Conservation (phyloP, 1,140 invertebrate genomes). For the Chironomus striatipennis region DNA sequence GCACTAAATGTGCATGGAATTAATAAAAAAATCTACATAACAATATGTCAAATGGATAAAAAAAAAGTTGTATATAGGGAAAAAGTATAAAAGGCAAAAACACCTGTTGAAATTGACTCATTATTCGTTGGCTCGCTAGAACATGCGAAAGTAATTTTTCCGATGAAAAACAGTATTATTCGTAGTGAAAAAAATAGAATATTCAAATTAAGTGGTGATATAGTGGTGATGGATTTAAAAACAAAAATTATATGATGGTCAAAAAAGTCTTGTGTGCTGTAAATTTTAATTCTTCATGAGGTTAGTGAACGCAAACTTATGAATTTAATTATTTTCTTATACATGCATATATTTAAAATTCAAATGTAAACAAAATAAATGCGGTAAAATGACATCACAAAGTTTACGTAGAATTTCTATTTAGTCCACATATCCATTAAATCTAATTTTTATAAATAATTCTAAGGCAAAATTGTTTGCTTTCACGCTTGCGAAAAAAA, state of each 20-base stretch:
- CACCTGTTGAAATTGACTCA: slow-evolving; percentile 20
- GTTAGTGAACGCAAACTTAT: too few species aligned
- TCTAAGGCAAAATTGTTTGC: too few species aligned
- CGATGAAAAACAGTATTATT: neutral
- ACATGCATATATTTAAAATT: too few species aligned
- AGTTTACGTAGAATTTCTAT: too few species aligned
- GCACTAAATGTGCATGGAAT: slow-evolving; percentile 9
- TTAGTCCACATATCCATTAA: too few species aligned
- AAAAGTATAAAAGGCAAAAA: slow-evolving; percentile 19
- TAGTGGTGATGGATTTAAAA: neutral
- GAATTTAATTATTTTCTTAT: too few species aligned
- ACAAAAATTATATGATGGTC: neutral
- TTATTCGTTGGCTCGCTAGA: neutral
- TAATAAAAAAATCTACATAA: slow-evolving; percentile 18
- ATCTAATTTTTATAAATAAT: too few species aligned
- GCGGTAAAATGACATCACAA: too few species aligned
- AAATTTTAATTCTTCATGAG: too few species aligned
- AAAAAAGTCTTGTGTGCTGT: neutral
- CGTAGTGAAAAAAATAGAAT: neutral
- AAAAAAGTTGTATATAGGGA: too few species aligned
- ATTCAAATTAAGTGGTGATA: neutral
- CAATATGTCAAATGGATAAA: slow-evolving; percentile 18
- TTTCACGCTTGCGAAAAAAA: too few species aligned
- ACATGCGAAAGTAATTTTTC: neutral
- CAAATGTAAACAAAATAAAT: too few species aligned